phyloP scores from a whole-genome alignment of 2,888 invertebrate genomes.

The Tenthredo amoena region DNA sequence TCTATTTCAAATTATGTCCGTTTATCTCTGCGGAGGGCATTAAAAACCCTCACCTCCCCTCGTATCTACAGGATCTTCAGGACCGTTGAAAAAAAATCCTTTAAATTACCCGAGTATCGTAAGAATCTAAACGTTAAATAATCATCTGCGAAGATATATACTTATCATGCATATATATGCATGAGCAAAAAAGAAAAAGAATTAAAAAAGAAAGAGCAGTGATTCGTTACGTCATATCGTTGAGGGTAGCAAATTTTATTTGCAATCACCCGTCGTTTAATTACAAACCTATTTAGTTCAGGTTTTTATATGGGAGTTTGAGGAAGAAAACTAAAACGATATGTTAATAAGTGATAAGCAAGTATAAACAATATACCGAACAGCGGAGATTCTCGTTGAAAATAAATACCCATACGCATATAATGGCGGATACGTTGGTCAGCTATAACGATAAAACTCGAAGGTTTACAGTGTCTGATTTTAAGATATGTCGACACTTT shows the following conservation, averaged over 20 bases:
- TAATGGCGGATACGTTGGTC: not conserved
- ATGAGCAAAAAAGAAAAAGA: not conserved
- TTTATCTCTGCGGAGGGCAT: constrained; percentile 23
- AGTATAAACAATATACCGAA: not conserved
- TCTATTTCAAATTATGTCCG: constrained; percentile 65
- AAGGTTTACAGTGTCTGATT: not conserved
- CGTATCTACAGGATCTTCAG: constrained; percentile 1
- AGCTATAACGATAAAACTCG: not conserved
- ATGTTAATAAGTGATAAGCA: not conserved
- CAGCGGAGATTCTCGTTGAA: not conserved
- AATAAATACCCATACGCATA: not conserved
- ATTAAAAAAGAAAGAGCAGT: not conserved
- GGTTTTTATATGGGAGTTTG: not conserved
- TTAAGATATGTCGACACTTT: not conserved
- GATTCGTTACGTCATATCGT: not conserved
- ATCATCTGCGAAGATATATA: not conserved
- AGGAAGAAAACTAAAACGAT: not conserved
- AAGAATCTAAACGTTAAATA: not conserved
- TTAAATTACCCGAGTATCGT: not conserved
- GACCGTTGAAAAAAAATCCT: constrained; percentile 15
- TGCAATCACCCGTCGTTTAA: not conserved
- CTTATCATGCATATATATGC: not conserved
- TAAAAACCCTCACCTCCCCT: not conserved
- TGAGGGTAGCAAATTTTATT: not conserved
- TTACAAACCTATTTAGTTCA: not conserved